Evolutionary conservation across 2,888 invertebrate species (phyloP).

Genomic region (Taenaris catops): DNA sequence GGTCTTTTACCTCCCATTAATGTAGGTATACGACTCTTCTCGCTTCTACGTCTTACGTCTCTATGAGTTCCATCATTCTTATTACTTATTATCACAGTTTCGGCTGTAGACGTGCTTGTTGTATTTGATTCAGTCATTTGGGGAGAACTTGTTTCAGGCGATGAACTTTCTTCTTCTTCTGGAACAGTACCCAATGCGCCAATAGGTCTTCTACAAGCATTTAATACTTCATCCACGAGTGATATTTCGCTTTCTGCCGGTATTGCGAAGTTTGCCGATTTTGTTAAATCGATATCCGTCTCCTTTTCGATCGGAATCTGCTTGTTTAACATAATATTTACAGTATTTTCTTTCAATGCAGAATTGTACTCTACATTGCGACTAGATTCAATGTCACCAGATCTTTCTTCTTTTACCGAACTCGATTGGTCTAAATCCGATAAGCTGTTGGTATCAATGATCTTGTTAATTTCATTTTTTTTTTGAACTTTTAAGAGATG

Average conservation of each 20-base stretch:
- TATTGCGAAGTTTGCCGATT: constrained; percentile 61
- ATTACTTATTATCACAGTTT: constrained; percentile 84
- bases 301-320: constrained; percentile 42
- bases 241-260: constrained; percentile 58
- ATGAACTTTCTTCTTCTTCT: constrained; percentile 82
- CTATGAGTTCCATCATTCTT: constrained; percentile 57
- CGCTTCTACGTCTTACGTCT: constrained; percentile 60
- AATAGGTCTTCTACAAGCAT: constrained; percentile 63
- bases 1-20: constrained; percentile 70
- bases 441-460: constrained; percentile 47
- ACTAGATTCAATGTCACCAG: constrained; percentile 55
- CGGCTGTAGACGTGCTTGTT: constrained; percentile 84
- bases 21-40: constrained; percentile 79
- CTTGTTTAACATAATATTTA: constrained; percentile 60
- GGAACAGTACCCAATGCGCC: constrained; percentile 79
- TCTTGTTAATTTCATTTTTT: constrained; percentile 71
- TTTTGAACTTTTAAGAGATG: constrained; percentile 64
- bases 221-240: constrained; percentile 66
- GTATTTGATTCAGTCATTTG: constrained; percentile 84
- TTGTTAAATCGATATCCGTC: constrained; percentile 45
- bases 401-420: constrained; percentile 45
- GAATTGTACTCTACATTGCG: constrained; percentile 51
- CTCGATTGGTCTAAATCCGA: constrained; percentile 38
- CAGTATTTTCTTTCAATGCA: constrained; percentile 62
- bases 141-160: constrained; percentile 71